Percentiles rank a stretch among this genome's conserved stretches.
These are phyloP conservation scores for Sisyra nigra DNA, from an alignment of 2,888 invertebrate genomes.

Conservation along the genomic window DNA sequence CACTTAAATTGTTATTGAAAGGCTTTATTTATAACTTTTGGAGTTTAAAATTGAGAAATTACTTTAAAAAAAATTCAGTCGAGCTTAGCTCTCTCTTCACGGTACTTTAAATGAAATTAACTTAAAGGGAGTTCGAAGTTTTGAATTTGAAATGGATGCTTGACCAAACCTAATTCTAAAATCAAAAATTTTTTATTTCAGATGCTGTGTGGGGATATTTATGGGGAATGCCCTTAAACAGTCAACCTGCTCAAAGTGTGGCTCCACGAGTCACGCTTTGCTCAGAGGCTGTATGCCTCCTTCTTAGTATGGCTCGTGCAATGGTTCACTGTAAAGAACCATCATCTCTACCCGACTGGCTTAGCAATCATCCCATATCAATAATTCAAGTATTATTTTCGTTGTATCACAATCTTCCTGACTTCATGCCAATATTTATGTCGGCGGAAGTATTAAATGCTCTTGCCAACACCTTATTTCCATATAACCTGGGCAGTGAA, in stretches of 20 bases:
- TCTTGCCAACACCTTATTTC: slow-evolving; percentile 74
- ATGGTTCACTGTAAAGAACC: slow-evolving; percentile 48
- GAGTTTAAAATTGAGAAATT: too few species aligned
- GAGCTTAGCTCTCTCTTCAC: too few species aligned
- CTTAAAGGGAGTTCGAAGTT: too few species aligned
- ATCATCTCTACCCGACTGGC: slow-evolving; percentile 48
- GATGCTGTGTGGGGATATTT: slow-evolving; percentile 88
- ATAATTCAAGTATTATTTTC: slow-evolving; percentile 75
- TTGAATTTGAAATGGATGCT: not conserved
- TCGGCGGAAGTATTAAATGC: slow-evolving; percentile 78
- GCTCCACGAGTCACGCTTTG: slow-evolving; percentile 63
- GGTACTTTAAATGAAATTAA: too few species aligned
- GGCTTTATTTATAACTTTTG: too few species aligned
- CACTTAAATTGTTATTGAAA: too few species aligned
- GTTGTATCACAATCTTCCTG: slow-evolving; percentile 86
- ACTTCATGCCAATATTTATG: slow-evolving; percentile 86
- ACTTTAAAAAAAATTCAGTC: too few species aligned
- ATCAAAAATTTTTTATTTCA: slow-evolving; percentile 1
- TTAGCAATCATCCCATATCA: slow-evolving; percentile 62
- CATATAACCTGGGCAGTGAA: slow-evolving; percentile 33
- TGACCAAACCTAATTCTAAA: too few species aligned
- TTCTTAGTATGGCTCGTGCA: slow-evolving; percentile 71
- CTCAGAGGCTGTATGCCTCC: slow-evolving; percentile 77
- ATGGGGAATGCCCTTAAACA: slow-evolving; percentile 54
- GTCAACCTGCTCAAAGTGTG: slow-evolving; percentile 45